Conservation (phyloP, 2,797 vertebrate genomes). For the Coilia nasus region DNA sequence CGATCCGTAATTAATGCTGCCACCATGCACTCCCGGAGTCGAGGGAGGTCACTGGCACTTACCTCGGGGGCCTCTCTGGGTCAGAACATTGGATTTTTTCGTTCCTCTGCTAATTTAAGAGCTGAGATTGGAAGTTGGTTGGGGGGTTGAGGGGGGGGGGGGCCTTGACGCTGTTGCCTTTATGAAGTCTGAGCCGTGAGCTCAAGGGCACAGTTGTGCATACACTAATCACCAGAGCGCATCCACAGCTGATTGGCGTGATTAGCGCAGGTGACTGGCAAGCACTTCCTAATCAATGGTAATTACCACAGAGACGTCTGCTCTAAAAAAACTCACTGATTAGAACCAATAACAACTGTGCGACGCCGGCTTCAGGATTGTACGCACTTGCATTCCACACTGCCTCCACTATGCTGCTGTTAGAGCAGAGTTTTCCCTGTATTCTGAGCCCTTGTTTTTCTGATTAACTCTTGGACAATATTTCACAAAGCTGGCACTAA, state of each 20-base stretch:
- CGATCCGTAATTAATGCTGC: neutral
- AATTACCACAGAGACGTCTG: neutral
- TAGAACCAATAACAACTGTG: slow-evolving; percentile 17
- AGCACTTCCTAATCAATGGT: slow-evolving; percentile 24
- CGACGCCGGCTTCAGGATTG: neutral
- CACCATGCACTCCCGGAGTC: neutral
- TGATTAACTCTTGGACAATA: neutral
- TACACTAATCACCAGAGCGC: neutral
- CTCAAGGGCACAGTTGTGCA: slow-evolving; percentile 4
- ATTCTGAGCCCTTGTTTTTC: too few species aligned
- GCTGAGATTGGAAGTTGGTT: neutral
- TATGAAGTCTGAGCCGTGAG: neutral
- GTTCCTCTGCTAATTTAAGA: neutral
- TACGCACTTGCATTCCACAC: neutral
- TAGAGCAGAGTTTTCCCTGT: neutral
- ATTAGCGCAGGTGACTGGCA: slow-evolving; percentile 18
- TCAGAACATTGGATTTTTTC: slow-evolving; percentile 16
- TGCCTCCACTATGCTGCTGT: neutral
- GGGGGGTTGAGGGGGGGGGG: too few species aligned
- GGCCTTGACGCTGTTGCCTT: too few species aligned
- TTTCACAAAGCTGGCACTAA: neutral
- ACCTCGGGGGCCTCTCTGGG: neutral
- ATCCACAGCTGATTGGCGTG: neutral
- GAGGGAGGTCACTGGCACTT: neutral
- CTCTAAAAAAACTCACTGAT: neutral